A percentile compares a stretch with the other conserved stretches of the same genome.
Evolutionary conservation across 1,140 invertebrate species (phyloP).

Genomic region (Calliphora vicina): DNA sequence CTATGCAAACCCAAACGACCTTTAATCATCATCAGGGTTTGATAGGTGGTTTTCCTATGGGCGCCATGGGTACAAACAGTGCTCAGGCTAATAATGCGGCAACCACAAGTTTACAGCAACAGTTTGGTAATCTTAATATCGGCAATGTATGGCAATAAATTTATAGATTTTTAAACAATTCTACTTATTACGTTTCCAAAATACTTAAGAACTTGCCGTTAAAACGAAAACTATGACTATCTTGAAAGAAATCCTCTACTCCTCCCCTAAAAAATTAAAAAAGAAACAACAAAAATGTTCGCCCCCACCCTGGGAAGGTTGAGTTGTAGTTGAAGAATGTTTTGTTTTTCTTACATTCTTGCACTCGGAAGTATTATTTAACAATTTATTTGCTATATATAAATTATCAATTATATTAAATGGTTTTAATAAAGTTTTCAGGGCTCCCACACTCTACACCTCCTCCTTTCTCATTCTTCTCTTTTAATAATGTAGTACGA

Average conservation of each 20-base stretch:
- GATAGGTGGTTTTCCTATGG: not conserved
- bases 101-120: slow-evolving; percentile 57
- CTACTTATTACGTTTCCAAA: not conserved
- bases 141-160: slow-evolving; percentile 64
- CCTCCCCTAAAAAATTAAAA: too few relatives aligned
- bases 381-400: not conserved
- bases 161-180: not conserved
- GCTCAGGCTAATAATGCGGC: slow-evolving; percentile 43
- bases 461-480: not conserved
- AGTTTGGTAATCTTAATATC: slow-evolving; percentile 62
- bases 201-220: slow-evolving; percentile 23
- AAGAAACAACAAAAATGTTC: too few relatives aligned
- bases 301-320: too few relatives aligned
- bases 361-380: not conserved
- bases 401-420: too few relatives aligned
- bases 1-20: slow-evolving; percentile 13
- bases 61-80: not conserved
- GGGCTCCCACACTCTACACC: not conserved
- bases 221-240: not conserved
- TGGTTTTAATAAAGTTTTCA: too few relatives aligned
- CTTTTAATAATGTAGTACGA: not conserved
- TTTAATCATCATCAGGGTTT: slow-evolving; percentile 19
- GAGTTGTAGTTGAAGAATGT: too few relatives aligned
- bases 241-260: not conserved
- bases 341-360: not conserved